Percentiles rank a stretch among this genome's conserved stretches.
Evolutionary conservation across 2,113 vertebrate genomes (phyloP).

Genomic region (Ailurus styani): DNA sequence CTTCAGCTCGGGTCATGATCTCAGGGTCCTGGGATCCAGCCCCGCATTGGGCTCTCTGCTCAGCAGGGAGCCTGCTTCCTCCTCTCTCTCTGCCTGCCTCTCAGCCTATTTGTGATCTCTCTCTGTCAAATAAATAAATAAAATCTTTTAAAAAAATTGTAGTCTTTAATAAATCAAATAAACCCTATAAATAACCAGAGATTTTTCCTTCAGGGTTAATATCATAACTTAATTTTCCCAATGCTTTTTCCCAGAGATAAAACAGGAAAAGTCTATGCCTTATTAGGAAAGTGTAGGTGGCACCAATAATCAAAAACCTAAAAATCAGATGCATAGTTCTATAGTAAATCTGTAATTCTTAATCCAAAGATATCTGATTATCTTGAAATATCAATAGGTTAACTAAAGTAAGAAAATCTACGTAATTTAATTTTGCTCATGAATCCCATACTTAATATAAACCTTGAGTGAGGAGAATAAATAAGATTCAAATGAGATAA

Average conservation of each 20-base stretch:
- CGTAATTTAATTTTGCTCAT: neutral
- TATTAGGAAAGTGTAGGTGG: neutral
- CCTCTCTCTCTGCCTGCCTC: no score
- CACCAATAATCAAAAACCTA: conserved; percentile 19
- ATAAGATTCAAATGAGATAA: conserved; percentile 26
- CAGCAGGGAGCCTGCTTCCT: no score
- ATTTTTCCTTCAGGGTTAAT: neutral
- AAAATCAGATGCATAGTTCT: neutral
- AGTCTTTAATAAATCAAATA: neutral
- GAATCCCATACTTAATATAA: conserved; percentile 32
- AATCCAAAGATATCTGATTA: neutral
- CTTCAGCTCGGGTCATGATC: no score
- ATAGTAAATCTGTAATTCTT: neutral
- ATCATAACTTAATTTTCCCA: neutral
- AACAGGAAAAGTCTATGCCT: neutral
- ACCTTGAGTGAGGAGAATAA: neutral
- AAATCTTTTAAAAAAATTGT: no score
- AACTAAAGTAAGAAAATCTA: neutral
- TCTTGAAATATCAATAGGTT: neutral
- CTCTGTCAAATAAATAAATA: no score
- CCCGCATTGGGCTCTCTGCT: no score
- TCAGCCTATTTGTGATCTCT: no score
- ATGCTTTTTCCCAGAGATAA: conserved; percentile 5
- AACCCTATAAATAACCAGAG: neutral
- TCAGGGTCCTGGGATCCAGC: no score